These are phyloP conservation scores for Hydractinia symbiolongicarpus DNA, from an alignment of 30 jellyfish, hydroid and myxozoan species.

Conservation along the genomic window DNA sequence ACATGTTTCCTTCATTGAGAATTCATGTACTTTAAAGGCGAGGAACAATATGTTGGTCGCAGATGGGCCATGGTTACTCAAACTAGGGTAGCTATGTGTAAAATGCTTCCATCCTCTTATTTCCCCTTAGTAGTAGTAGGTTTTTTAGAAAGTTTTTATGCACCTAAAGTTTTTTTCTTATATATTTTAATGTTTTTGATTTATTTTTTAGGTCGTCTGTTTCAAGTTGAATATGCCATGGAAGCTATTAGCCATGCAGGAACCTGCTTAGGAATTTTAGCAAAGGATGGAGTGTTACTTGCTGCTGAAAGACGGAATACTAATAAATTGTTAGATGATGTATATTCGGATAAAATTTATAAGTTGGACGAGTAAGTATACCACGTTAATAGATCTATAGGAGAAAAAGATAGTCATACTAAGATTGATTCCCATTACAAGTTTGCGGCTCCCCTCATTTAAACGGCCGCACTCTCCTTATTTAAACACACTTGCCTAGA, in stretches of 20 bases:
- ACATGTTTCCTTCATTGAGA: too few relatives aligned
- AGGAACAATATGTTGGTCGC: too few relatives aligned
- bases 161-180: neutral
- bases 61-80: too few relatives aligned
- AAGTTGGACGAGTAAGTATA: constrained; percentile 84
- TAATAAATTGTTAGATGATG: constrained; percentile 81
- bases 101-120: neutral
- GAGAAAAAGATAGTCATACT: too few relatives aligned
- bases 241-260: constrained; percentile 99
- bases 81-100: neutral
- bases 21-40: too few relatives aligned
- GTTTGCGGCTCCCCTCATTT: too few relatives aligned
- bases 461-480: too few relatives aligned
- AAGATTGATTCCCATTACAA: too few relatives aligned
- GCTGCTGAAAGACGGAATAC: constrained; percentile 98
- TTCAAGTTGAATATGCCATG: constrained; percentile 99
- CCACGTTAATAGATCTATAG: too few relatives aligned
- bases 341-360: constrained; percentile 87
- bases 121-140: neutral
- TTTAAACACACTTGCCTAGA: too few relatives aligned
- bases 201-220: constrained; percentile 75
- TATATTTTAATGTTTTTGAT: too few relatives aligned
- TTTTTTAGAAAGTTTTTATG: neutral
- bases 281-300: constrained; percentile 92
- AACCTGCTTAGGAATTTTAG: constrained; percentile 95